These are phyloP conservation scores for Rhamphomyia laevipes DNA, from an alignment of 2,888 invertebrate genomes.

Conservation along the genomic window DNA sequence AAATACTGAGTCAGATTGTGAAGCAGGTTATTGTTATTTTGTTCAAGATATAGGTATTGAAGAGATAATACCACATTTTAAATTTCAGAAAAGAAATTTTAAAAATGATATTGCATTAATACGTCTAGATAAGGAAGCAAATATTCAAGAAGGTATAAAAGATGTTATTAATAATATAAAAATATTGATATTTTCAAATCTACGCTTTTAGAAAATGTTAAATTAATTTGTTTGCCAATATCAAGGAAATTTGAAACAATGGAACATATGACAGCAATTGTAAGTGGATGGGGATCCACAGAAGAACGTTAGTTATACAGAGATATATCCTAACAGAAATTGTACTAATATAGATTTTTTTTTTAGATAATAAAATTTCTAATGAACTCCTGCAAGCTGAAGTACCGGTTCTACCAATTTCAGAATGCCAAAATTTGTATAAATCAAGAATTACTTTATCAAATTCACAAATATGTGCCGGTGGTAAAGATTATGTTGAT, in stretches of 20 bases:
- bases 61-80: conserved; percentile 40
- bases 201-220: conserved; percentile 20
- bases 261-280: conserved; percentile 16
- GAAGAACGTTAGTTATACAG: conserved; percentile 15
- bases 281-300: conserved; percentile 31
- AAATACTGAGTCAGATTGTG: conserved; percentile 26
- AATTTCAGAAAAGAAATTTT: conserved; percentile 33
- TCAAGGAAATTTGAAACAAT: conserved; percentile 13
- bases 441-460: too few species aligned
- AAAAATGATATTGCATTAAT: conserved; percentile 49
- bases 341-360: not conserved
- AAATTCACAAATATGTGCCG: conserved; percentile 40
- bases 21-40: conserved; percentile 25
- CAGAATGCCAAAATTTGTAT: conserved; percentile 17
- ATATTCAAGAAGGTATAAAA: conserved; percentile 17
- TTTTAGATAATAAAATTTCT: conserved; percentile 13
- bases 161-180: too few species aligned
- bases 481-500: conserved; percentile 29
- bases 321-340: too few species aligned
- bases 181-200: not conserved
- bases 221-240: conserved; percentile 29
- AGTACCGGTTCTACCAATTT: conserved; percentile 15
- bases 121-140: conserved; percentile 27
- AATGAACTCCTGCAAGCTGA: conserved; percentile 21
- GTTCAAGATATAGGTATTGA: conserved; percentile 32